These are phyloP conservation scores for Theocolax elegans DNA, from an alignment of 1,140 invertebrate species.

Conservation along the genomic window DNA sequence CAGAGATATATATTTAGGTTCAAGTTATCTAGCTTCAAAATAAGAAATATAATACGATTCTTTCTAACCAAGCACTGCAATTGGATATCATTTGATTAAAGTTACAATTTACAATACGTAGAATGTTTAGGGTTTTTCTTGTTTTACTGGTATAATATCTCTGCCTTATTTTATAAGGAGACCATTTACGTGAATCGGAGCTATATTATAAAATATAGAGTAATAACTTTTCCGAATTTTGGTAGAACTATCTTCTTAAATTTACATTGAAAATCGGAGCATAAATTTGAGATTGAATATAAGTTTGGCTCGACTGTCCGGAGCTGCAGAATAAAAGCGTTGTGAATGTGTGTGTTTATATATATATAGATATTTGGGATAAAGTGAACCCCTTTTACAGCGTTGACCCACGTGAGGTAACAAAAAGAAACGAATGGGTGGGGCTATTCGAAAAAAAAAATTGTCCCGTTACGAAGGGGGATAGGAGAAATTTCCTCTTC, in stretches of 20 bases:
- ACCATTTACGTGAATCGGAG: neutral
- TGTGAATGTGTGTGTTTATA: too few relatives aligned
- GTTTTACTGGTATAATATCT: too few relatives aligned
- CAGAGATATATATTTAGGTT: too few relatives aligned
- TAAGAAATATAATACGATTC: too few relatives aligned
- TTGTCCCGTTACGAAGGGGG: conserved; percentile 7
- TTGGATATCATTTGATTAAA: too few relatives aligned
- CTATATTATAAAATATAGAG: neutral
- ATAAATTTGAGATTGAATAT: conserved; percentile 25
- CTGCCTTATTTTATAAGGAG: neutral
- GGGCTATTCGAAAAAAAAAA: conserved; percentile 6
- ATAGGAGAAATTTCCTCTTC: conserved; percentile 5
- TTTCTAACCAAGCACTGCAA: too few relatives aligned
- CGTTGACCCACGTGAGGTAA: conserved; percentile 17
- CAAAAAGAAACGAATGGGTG: conserved; percentile 11
- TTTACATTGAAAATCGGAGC: conserved; percentile 12
- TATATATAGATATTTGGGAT: conserved; percentile 14
- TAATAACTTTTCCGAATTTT: neutral
- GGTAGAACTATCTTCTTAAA: conserved; percentile 12
- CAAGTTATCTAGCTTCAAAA: too few relatives aligned
- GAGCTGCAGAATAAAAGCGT: neutral
- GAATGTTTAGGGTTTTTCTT: too few relatives aligned
- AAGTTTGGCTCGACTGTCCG: conserved; percentile 11
- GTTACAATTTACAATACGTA: too few relatives aligned
- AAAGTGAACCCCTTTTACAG: conserved; percentile 6